These are phyloP conservation scores for Hestina assimilis DNA, from an alignment of 1,140 invertebrate genomes.

Conservation along the genomic window DNA sequence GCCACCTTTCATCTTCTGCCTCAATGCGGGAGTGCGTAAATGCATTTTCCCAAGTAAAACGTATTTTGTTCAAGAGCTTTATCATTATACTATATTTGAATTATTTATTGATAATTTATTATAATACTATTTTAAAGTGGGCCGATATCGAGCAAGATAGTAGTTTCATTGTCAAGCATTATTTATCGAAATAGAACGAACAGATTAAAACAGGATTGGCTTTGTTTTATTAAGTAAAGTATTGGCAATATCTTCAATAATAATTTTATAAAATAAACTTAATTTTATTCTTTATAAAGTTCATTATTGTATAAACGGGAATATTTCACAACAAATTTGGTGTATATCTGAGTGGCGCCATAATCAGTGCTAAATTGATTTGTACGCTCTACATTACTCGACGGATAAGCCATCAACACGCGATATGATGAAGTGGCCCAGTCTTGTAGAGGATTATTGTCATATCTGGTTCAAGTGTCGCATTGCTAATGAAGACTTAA, in stretches of 20 bases:
- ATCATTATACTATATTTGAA: neutral
- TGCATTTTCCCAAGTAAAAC: too few species aligned
- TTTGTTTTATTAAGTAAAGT: conserved; percentile 23
- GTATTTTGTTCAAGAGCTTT: neutral
- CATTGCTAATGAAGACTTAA: conserved; percentile 12
- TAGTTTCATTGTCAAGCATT: conserved; percentile 7
- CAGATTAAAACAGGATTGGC: conserved; percentile 16
- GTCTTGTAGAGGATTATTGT: conserved; percentile 31
- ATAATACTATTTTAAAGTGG: neutral
- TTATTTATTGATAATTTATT: neutral
- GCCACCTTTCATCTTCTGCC: too few species aligned
- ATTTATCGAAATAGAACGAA: conserved; percentile 5
- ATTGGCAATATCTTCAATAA: neutral
- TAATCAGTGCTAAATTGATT: conserved; percentile 43
- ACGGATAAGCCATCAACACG: conserved; percentile 37
- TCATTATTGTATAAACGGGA: neutral
- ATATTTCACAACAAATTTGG: conserved; percentile 8
- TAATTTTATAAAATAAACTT: neutral
- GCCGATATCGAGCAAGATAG: neutral
- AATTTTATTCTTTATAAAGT: conserved; percentile 1
- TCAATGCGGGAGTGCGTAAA: too few species aligned
- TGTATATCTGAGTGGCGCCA: conserved; percentile 14
- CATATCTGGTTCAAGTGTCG: conserved; percentile 13
- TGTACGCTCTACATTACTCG: conserved; percentile 38
- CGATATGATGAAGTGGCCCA: conserved; percentile 39